Evolutionary conservation across 2,888 invertebrate species (phyloP).

Genomic region (Caradrina clavipalpis): DNA sequence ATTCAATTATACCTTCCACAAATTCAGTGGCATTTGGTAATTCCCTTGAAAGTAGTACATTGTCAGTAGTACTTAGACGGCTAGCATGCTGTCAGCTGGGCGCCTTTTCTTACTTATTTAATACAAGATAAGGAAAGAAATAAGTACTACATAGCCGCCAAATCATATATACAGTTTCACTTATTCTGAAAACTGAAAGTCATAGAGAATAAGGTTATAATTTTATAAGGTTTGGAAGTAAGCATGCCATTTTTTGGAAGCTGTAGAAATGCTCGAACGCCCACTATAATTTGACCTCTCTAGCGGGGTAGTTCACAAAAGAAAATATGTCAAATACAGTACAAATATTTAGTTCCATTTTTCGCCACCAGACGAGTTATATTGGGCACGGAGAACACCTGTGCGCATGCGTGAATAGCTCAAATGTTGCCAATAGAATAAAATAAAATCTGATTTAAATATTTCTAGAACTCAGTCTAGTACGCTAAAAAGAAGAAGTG

Average conservation of each 20-base stretch:
- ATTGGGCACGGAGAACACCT: background rate
- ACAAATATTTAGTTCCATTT: background rate
- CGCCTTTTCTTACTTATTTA: background rate
- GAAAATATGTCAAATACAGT: constrained; percentile 1
- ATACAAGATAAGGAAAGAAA: background rate
- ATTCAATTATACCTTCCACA: background rate
- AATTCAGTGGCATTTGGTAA: background rate
- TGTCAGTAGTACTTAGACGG: no score
- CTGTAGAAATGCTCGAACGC: no score
- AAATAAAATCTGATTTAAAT: background rate
- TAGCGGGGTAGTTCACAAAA: background rate
- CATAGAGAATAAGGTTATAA: background rate
- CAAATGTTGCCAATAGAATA: constrained; percentile 15
- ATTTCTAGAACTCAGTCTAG: background rate
- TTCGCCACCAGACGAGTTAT: background rate
- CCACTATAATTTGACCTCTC: background rate
- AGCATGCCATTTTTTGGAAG: background rate
- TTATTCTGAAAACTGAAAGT: background rate
- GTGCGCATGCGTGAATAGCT: constrained; percentile 24
- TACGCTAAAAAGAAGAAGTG: no score
- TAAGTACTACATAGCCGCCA: no score
- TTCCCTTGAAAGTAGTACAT: background rate
- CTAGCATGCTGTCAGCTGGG: background rate
- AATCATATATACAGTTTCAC: background rate
- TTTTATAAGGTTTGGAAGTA: background rate